Percentiles rank a stretch among this genome's conserved stretches.
Evolutionary conservation across 2,113 vertebrate genomes (phyloP).

Genomic region (Platichthys stellatus): DNA sequence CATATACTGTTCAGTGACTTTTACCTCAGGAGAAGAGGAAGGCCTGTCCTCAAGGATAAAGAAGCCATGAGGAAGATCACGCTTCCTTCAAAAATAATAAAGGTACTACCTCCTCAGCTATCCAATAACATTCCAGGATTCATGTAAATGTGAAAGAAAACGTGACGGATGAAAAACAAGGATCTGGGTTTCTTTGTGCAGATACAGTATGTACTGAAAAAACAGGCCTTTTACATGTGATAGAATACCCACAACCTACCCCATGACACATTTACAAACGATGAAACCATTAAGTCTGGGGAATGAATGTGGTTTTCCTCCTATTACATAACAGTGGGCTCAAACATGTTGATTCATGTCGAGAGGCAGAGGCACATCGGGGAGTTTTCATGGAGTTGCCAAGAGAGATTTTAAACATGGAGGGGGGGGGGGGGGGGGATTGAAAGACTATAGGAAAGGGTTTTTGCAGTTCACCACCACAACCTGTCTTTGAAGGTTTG

Average conservation of each 20-base stretch:
- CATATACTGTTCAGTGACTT: slow-evolving; percentile 7
- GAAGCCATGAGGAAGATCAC: slow-evolving; percentile 2
- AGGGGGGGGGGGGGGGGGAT: no score
- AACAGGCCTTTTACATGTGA: neutral
- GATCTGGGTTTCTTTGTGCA: neutral
- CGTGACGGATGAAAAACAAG: neutral
- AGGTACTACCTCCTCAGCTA: neutral
- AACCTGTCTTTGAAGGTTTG: neutral
- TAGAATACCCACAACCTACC: neutral
- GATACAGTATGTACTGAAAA: neutral
- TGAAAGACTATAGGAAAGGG: neutral
- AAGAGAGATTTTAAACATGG: slow-evolving; percentile 4
- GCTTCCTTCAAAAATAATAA: slow-evolving; percentile 27
- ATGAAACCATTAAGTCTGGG: slow-evolving; percentile 6
- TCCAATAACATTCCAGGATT: slow-evolving; percentile 1
- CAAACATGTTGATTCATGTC: slow-evolving; percentile 16
- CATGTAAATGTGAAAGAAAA: neutral
- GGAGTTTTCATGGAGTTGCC: slow-evolving; percentile 6
- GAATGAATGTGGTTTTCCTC: neutral
- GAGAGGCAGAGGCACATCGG: neutral
- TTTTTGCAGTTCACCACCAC: neutral
- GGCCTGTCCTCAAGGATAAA: slow-evolving; percentile 36
- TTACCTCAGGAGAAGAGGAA: slow-evolving; percentile 31
- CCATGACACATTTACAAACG: neutral
- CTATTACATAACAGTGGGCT: neutral